Base-by-base conservation (phyloP, 2,888 invertebrate species). In the Blastobasis adustella region DNA sequence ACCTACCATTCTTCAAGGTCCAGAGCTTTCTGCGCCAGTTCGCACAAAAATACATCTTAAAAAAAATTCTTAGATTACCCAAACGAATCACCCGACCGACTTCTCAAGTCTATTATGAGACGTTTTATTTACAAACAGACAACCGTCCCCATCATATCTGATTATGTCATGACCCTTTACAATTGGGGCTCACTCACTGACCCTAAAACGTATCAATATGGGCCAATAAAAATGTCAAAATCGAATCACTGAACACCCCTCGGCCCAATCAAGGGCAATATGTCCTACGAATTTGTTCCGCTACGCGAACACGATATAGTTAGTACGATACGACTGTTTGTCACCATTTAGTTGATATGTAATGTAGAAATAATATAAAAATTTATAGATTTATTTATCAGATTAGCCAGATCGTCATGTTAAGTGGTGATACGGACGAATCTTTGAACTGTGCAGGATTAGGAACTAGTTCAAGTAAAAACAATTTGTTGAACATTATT, bases 201-300 rank as follows among this genome's bases (percentile, higher is more conserved):
- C 23, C 23, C 23, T 23, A 23, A 23, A 23, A 23, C 23, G 23
- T 3, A 83, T 82, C 79, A 80, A 82, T 82, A 82, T 75, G 78
- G 72, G 70, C 73, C 80, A 84, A 85, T 85, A 80, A 82, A 84
- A 78, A 79, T 57, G 79, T 80, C 80, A 71, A 81, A 84, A 83
- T 82, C 69, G 70, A 82, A 82, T 85, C 82, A 81, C 66, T 52
- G 71, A 57, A 59, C 60, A 62, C 84, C 82, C 80, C 77, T 72
- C 73, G 66, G 66, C 55, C 62, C 80, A 77, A 80, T 80, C 76
- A 76, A 58, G 65, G 58, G 59, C 67, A 68, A 70, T 68, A 65
- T 71, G 70, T 65, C 63, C 66, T 60, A 58, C 63, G 57, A 56
- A 49, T 46, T 41, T 41, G 50, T 53, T 42, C 41, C 10, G 43